Percentiles rank a stretch among this genome's conserved stretches.
Evolutionary conservation across 2,113 vertebrate species (phyloP).

Genomic region (Azemiops feae): DNA sequence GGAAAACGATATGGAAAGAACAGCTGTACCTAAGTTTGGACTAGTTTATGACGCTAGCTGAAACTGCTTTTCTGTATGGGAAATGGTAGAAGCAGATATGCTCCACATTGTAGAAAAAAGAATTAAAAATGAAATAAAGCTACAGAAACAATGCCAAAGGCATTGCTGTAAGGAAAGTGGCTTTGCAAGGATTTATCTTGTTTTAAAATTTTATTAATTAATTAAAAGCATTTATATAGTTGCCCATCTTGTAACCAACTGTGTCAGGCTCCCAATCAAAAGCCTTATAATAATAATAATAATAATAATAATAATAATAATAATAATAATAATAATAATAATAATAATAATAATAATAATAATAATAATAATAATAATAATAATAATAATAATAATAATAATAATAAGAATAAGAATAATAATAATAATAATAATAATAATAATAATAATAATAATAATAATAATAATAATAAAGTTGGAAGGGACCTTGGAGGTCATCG

Average conservation of each 20-base stretch:
- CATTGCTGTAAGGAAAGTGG: neutral
- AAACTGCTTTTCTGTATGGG: neutral
- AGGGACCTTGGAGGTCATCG: too few species aligned
- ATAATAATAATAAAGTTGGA: too few species aligned
- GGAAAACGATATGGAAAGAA: neutral
- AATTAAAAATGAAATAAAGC: neutral
- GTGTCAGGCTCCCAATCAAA: neutral
- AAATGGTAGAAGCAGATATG: neutral
- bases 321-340: too few species aligned
- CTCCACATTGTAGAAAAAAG: neutral
- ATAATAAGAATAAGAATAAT: too few species aligned
- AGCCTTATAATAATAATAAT: too few species aligned
- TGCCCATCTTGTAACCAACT: neutral
- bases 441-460: too few species aligned
- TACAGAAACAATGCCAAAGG: neutral
- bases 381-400: too few species aligned
- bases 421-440: too few species aligned
- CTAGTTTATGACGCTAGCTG: neutral
- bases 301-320: too few species aligned
- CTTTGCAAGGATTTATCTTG: neutral
- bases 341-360: too few species aligned
- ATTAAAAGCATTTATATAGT: neutral
- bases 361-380: too few species aligned
- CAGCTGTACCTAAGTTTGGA: neutral
- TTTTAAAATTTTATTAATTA: neutral